phyloP scores from a whole-genome alignment of 2,888 invertebrate genomes.

The Matsumyia berberina region DNA sequence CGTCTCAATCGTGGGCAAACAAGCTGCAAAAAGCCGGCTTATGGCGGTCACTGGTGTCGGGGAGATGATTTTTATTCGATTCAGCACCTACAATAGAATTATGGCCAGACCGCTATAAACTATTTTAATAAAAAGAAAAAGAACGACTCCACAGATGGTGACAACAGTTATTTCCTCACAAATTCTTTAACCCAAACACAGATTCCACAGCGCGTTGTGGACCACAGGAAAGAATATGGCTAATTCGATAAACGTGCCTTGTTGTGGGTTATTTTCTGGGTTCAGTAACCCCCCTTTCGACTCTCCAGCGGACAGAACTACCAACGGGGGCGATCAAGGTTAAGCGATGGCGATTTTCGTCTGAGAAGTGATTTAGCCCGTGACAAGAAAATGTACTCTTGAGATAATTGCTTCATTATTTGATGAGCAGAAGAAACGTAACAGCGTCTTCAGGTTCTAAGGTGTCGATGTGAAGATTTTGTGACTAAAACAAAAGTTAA shows the following conservation, averaged over 20 bases:
- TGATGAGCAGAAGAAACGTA: conserved; percentile 11
- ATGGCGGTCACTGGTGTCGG: conserved; percentile 38
- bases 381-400: conserved; percentile 58
- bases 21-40: conserved; percentile 50
- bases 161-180: conserved; percentile 24
- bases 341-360: conserved; percentile 18
- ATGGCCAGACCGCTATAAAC: background rate
- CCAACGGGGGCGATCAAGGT: conserved; percentile 19
- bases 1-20: conserved; percentile 45
- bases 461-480: conserved; percentile 10
- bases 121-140: conserved; percentile 32
- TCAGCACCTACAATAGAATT: conserved; percentile 29
- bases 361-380: conserved; percentile 8
- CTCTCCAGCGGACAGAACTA: background rate
- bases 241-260: conserved; percentile 21
- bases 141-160: conserved; percentile 22
- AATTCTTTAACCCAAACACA: background rate
- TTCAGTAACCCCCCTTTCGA: conserved; percentile 11
- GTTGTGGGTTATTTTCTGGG: conserved; percentile 4
- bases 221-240: background rate
- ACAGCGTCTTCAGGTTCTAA: background rate
- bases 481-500: conserved; percentile 24
- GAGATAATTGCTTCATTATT: conserved; percentile 52
- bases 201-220: background rate
- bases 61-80: conserved; percentile 27